Conservation (phyloP, 2,113 vertebrate genomes). For the Leucosticte australis region DNA sequence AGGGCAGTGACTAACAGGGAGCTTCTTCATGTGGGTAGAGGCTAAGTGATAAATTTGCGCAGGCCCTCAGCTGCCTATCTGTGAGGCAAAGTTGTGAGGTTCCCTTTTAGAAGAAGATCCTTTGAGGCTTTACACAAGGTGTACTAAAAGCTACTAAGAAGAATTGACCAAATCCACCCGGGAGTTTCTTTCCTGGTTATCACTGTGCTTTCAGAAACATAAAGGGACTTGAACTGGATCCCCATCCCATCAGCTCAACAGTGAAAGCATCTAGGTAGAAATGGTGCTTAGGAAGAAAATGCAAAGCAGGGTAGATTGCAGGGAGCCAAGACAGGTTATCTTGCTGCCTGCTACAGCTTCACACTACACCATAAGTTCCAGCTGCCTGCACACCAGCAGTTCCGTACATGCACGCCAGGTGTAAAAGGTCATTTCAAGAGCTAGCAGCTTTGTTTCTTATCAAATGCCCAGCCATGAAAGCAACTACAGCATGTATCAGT, state of each 20-base stretch:
- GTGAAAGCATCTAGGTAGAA: background rate
- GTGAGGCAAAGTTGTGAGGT: background rate
- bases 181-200: background rate
- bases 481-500: background rate
- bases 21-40: background rate
- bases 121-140: background rate
- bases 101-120: background rate
- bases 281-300: background rate
- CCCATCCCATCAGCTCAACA: background rate
- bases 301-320: background rate
- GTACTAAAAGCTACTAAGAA: background rate
- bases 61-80: background rate
- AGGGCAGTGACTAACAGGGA: background rate
- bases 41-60: background rate
- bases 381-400: background rate
- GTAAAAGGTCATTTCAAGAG: background rate
- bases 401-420: background rate
- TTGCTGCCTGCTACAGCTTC: background rate
- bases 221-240: background rate
- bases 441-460: background rate
- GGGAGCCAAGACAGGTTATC: rapidly evolving
- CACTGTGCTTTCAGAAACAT: background rate
- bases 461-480: background rate
- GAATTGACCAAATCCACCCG: background rate
- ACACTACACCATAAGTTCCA: background rate